These are phyloP conservation scores for Protomyctophum bolini DNA, from an alignment of 2,113 vertebrate species.

Conservation along the genomic window DNA sequence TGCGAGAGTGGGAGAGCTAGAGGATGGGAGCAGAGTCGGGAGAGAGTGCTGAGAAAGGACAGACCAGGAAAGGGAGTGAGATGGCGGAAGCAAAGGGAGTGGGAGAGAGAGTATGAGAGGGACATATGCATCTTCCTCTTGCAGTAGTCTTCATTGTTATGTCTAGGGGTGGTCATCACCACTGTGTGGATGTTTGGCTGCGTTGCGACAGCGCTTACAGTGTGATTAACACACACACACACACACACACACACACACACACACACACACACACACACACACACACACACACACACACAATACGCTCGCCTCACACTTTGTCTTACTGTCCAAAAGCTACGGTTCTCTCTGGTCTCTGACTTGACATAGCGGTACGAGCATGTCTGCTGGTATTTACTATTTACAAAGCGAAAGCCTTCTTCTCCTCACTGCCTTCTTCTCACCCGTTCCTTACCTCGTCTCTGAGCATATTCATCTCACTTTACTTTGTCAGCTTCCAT, in stretches of 20 bases:
- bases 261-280: too few relatives aligned
- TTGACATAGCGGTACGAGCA: not conserved
- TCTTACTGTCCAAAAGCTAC: too few relatives aligned
- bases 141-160: conserved; percentile 29
- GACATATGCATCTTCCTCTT: conserved; percentile 13
- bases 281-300: too few relatives aligned
- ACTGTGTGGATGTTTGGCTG: not conserved
- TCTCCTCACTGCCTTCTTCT: not conserved
- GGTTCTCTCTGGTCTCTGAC: not conserved
- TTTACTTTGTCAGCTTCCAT: not conserved
- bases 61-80: too few relatives aligned
- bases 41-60: too few relatives aligned
- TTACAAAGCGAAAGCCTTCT: conserved; percentile 34
- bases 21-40: not conserved
- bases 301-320: too few relatives aligned
- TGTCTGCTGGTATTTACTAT: conserved; percentile 33
- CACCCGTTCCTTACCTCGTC: not conserved
- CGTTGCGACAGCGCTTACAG: conserved; percentile 8
- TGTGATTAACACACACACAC: not conserved
- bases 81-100: not conserved
- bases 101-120: not conserved
- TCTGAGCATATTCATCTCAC: not conserved
- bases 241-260: too few relatives aligned
- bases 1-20: not conserved
- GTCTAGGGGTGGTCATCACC: conserved; percentile 23